Evolutionary conservation across 2,797 vertebrate species (phyloP), one percentile per base, ranked within the genome.

Genomic region (Paedocypris micromegethes): DNA sequence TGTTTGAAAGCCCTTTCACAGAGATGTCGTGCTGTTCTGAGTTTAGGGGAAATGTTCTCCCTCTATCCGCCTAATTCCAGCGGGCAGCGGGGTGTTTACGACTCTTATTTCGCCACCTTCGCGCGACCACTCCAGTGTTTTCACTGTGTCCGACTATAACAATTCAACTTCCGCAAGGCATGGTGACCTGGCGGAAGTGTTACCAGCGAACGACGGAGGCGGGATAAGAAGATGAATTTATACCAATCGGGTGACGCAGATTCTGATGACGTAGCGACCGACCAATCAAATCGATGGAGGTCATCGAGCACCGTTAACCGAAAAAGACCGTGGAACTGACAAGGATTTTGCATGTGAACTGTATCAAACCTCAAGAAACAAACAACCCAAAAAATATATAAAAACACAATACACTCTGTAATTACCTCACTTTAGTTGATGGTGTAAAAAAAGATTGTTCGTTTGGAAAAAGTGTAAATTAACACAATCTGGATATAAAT

Each of bases 121-220:
- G 54, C 73, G 75, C 69, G 58, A 66, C 72, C 56, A 42, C 80
- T 79, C 79, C 77, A 77, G 67, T 79, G 65, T 76, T 78, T 76
- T 71, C 72, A 80, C 76, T 70, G 73, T 73, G 76, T 76, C 75
- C 81, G 65, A 77, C 75, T 77, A 64, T 76, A 77, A 80, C 80
- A 73, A 64, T 80, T 58, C 76, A 78, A 82, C 85, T 78, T 88
- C 86, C 87, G 87, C 74, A 82, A 78, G 75, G 73, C 78, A 81
- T 79, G 79, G 68, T 63, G 75, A 75, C 80, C 76, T 80, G 69
- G 71, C 76, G 82, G 83, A 82, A 82, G 78, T 75, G 72, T 75
- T 80, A 56, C 66, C 50, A 75, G 58, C 52, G 62, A 57, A 39
- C 44, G 37, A 45, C 58, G 53, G 40, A 65, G 68, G 83, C 64